Base-by-base conservation (phyloP, 2,113 vertebrate genomes). In the Myiozetetes cayanensis region DNA sequence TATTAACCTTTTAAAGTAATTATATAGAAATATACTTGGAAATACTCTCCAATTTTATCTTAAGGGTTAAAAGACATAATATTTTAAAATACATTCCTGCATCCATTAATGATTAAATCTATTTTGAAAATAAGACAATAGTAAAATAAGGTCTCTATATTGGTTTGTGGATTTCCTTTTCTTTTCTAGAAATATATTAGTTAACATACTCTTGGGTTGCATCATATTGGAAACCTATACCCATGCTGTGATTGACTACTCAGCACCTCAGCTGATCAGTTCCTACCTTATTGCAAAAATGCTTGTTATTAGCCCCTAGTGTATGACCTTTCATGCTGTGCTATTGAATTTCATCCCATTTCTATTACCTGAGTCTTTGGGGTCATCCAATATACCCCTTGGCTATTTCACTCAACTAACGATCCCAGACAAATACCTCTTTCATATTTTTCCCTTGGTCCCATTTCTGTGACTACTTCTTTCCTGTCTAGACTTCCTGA, bases 331-430 rank as follows among this genome's bases (percentile, higher is more conserved):
- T 83, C 41, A 70, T 39, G n/a, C 30, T 67, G 25, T 55, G 49
- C 85, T 96, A 66, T 85, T 89, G 81, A 85, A 87, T 96, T 96
- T 90, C 89, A 96, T 89, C 71, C 74, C 59, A 74, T 59, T 91
- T 95, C 90, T 86, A 93, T 96, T 93, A 86, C 75, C 66, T 70
- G 67, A 92, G 63, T 77, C 82, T 61, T 94, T 0, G 5, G 43
- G 82, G 94, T 93, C 94, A 96, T 77, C 63, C 83, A 74, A 62
- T 85, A 94, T 43, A 93, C n/a, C 49, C 30, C 33, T 83, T 68
- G 78, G 93, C 74, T 94, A 82, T 94, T 94, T 93, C 85, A 87
- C 46, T 62, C 74, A 87, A 47, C 53, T 91, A 85, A 87, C 68
- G 50, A 93, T 47, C 73, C 46, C 63, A 79, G 58, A 31, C 39